phyloP scores from a whole-genome alignment of 1,140 invertebrate species.

The Ladona fulva region DNA sequence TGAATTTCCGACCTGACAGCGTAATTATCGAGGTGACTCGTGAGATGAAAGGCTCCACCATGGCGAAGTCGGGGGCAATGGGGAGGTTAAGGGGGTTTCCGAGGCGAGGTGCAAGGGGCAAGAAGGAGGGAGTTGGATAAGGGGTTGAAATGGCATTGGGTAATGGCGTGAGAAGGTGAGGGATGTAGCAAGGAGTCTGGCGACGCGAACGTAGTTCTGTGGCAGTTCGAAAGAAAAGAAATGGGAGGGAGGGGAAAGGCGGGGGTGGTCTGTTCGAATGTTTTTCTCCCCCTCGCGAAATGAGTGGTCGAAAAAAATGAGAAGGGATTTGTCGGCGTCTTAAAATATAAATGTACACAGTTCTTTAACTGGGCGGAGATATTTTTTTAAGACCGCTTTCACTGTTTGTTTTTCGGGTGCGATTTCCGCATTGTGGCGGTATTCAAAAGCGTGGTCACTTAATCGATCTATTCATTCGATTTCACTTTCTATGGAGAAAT shows the following conservation, averaged over 20 bases:
- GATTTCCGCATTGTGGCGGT: too few species aligned
- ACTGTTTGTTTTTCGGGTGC: too few species aligned
- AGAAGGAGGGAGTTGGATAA: too few species aligned
- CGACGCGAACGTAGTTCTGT: neutral
- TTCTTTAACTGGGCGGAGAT: too few species aligned
- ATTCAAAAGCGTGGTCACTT: too few species aligned
- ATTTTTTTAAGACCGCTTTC: too few species aligned
- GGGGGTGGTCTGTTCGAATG: neutral
- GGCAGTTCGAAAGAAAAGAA: neutral
- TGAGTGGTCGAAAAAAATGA: neutral
- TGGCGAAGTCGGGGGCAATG: neutral
- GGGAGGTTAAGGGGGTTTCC: neutral
- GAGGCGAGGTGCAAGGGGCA: neutral
- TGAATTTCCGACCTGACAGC: conserved; percentile 1
- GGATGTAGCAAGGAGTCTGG: neutral
- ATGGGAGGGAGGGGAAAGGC: neutral
- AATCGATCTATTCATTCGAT: too few species aligned
- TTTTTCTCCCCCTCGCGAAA: too few species aligned
- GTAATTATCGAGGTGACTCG: neutral
- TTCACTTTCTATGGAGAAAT: too few species aligned
- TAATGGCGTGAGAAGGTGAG: neutral
- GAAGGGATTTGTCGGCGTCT: neutral
- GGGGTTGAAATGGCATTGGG: neutral
- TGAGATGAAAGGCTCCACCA: neutral
- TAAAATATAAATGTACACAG: too few species aligned